Evolutionary conservation across 2,888 invertebrate species (phyloP).

Genomic region (Tromatobia lineatoria): DNA sequence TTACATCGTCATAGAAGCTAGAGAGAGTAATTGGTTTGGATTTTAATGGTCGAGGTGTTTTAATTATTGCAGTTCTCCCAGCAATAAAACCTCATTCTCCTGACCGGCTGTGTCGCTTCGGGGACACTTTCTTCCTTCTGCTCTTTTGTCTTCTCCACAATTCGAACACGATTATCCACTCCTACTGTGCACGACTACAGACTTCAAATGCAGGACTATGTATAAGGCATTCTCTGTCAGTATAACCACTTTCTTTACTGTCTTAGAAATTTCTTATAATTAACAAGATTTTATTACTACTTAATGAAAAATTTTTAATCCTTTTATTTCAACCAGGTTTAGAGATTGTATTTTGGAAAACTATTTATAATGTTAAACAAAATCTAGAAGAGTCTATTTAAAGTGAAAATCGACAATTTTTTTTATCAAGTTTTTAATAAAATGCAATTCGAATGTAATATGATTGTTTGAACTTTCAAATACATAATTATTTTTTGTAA

Average conservation of each 20-base stretch:
- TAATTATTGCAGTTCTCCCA: constrained; percentile 39
- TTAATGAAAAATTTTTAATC: no score
- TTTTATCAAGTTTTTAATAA: no score
- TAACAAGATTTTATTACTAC: no score
- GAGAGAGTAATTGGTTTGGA: constrained; percentile 54
- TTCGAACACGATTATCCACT: constrained; percentile 56
- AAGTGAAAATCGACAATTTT: no score
- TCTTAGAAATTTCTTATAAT: no score
- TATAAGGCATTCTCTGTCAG: not conserved
- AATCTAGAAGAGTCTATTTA: no score
- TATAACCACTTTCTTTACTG: not conserved
- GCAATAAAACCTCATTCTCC: not conserved
- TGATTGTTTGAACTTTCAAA: no score
- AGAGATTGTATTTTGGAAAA: no score
- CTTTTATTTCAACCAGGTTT: no score
- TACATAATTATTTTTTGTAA: no score
- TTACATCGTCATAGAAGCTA: constrained; percentile 44
- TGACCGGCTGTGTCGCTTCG: constrained; percentile 20
- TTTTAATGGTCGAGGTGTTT: constrained; percentile 59
- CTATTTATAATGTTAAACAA: no score
- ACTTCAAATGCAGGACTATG: not conserved
- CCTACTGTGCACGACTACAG: constrained; percentile 15
- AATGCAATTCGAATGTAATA: no score
- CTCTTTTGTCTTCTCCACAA: constrained; percentile 33
- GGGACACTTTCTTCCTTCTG: constrained; percentile 52